phyloP scores from a whole-genome alignment of 2,797 vertebrate genomes.

The Falco rusticolus region DNA sequence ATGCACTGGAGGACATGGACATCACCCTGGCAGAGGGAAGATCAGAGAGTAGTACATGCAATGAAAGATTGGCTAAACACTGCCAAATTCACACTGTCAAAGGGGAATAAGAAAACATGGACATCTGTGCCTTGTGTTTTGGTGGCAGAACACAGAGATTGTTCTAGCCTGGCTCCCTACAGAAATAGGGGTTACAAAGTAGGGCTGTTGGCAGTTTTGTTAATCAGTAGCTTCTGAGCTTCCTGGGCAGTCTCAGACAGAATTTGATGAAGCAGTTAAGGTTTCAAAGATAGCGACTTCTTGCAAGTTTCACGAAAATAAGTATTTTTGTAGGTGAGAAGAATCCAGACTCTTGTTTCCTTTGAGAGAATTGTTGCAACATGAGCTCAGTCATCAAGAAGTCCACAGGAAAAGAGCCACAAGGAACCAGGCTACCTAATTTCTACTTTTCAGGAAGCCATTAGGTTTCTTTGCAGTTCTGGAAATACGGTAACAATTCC shows the following conservation, averaged over 20 bases:
- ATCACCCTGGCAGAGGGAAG: background rate
- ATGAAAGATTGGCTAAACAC: background rate
- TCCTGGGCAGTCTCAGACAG: background rate
- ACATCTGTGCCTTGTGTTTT: background rate
- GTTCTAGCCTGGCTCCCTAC: background rate
- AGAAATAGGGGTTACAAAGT: background rate
- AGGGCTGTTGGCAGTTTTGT: background rate
- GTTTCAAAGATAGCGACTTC: background rate
- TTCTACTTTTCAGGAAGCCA: background rate
- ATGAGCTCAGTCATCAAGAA: background rate
- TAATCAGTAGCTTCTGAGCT: background rate
- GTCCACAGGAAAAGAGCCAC: background rate
- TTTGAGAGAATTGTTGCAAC: background rate
- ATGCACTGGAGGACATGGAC: background rate
- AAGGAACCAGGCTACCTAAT: background rate
- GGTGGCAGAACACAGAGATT: background rate
- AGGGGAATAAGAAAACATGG: background rate
- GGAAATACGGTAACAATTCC: rapidly evolving
- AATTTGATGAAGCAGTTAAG: background rate
- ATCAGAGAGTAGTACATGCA: background rate
- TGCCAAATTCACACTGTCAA: background rate
- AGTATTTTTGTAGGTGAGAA: background rate
- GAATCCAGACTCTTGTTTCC: background rate
- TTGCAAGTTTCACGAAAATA: background rate
- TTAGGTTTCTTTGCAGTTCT: background rate